These are phyloP conservation scores for Chymomyza fuscimana DNA, from an alignment of 2,888 invertebrate species.

Conservation along the genomic window DNA sequence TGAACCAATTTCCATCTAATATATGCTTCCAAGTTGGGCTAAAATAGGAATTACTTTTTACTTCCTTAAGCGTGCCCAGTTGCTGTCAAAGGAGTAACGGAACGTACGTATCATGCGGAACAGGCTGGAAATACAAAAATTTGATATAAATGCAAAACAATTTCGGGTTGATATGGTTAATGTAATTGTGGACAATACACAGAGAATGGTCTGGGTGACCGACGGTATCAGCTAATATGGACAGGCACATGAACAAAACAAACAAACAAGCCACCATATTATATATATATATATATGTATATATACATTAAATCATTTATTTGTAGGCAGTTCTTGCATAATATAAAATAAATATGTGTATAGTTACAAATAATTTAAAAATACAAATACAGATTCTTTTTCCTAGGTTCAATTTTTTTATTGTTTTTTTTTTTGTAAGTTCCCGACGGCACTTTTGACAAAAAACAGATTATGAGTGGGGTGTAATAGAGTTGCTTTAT, in stretches of 20 bases:
- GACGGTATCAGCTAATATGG: not conserved
- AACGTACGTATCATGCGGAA: slow-evolving; percentile 73
- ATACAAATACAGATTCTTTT: slow-evolving; percentile 73
- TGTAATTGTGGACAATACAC: slow-evolving; percentile 30
- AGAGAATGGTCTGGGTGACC: not conserved
- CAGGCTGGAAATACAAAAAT: slow-evolving; percentile 67
- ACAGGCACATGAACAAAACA: slow-evolving; percentile 5
- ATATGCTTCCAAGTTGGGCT: not conserved
- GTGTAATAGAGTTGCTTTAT: not conserved
- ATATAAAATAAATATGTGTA: slow-evolving; percentile 75
- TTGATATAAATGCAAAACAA: slow-evolving; percentile 32
- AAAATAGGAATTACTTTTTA: not conserved
- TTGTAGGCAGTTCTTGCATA: slow-evolving; percentile 75
- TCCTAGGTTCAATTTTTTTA: slow-evolving; percentile 51
- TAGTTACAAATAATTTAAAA: slow-evolving; percentile 74
- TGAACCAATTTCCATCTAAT: not conserved
- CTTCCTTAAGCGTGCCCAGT: slow-evolving; percentile 43
- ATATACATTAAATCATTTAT: slow-evolving; percentile 75
- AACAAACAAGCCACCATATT: slow-evolving; percentile 28
- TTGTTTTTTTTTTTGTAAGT: not conserved
- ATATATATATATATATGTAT: slow-evolving; percentile 18
- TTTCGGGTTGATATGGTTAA: slow-evolving; percentile 24
- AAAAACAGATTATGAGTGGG: slow-evolving; percentile 16
- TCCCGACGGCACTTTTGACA: slow-evolving; percentile 21
- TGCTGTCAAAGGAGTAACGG: slow-evolving; percentile 61